Base-by-base conservation (phyloP, 1,140 invertebrate genomes). In the Drosophila trapezifrons region DNA sequence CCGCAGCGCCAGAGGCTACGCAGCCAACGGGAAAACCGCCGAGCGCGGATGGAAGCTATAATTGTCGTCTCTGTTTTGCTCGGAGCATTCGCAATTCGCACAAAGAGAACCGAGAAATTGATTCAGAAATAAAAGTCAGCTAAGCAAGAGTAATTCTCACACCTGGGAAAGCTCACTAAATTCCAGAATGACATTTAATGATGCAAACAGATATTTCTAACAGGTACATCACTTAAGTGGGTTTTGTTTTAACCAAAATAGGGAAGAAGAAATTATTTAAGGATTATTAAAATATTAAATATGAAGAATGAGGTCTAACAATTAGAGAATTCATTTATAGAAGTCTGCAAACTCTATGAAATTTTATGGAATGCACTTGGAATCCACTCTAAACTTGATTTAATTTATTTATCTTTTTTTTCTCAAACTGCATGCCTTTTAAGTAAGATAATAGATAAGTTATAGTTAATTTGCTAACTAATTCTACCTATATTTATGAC, bases 31-130 rank as follows among this genome's bases (percentile, higher is more conserved):
- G 70, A 37, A 82, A 83, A 80, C 62, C 58, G 52, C 72, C 22
- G 66, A 58, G 18, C 51, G 45, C 45, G 63, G 47, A 52, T 69
- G 58, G 59, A n/a, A 65, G 42, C 51, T 57, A 32, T 37, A 58
- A 62, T 73, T 42, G 32, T 29, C 18, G 45, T 29, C 22, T 78
- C n/a, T 82, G 79, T 82, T 82, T 64, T 82, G 79, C 79, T 81
- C 54, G 13, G 9, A 29, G 40, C 6, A 40, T 83, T 83, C 76
- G 76, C 56, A 56, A 18, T 55, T 79, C 71, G 70, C 59, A 56
- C 45, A 78, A 57, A 66, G 40, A 20, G 25, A 43, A 40, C 12
- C 8, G 18, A 38, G 12, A 71, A 71, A 70, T 57, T 71, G 27
- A 71, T 71, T 71, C 32, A 71, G 25, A 46, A 71, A 47, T 38